phyloP scores from a whole-genome alignment of 2,113 vertebrate species.

The Ramphastos sulfuratus region DNA sequence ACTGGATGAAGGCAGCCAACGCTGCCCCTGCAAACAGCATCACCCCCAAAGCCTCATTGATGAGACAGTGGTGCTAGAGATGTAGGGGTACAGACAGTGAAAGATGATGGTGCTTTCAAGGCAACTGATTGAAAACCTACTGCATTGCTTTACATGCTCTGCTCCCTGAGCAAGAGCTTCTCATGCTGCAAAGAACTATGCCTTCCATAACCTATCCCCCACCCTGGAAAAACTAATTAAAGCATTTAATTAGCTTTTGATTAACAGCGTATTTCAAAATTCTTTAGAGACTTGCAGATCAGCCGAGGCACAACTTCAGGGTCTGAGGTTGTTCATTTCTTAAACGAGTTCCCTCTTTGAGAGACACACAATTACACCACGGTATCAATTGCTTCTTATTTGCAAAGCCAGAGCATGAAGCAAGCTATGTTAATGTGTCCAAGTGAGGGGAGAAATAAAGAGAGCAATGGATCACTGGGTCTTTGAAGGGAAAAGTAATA shows the following conservation, averaged over 20 bases:
- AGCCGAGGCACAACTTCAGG: not conserved
- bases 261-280: conserved; percentile 20
- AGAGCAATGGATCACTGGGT: conserved; percentile 46
- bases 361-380: fast-evolving
- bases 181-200: not conserved
- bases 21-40: not conserved
- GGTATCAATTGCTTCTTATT: not conserved
- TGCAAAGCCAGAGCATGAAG: conserved; percentile 25
- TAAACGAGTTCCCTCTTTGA: not conserved
- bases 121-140: not conserved
- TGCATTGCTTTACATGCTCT: not conserved
- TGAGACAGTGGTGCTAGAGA: not conserved
- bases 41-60: not conserved
- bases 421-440: conserved; percentile 40
- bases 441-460: conserved; percentile 53
- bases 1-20: not conserved
- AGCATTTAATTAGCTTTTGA: conserved; percentile 11
- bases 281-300: not conserved
- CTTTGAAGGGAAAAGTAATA: conserved; percentile 62
- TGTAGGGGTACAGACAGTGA: not conserved
- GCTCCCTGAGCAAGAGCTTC: not conserved
- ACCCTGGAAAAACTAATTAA: not conserved
- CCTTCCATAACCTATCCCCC: not conserved
- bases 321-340: fast-evolving
- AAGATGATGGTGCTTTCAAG: not conserved